phyloP scores from a whole-genome alignment of 2,113 vertebrate genomes.

The Mirounga angustirostris region DNA sequence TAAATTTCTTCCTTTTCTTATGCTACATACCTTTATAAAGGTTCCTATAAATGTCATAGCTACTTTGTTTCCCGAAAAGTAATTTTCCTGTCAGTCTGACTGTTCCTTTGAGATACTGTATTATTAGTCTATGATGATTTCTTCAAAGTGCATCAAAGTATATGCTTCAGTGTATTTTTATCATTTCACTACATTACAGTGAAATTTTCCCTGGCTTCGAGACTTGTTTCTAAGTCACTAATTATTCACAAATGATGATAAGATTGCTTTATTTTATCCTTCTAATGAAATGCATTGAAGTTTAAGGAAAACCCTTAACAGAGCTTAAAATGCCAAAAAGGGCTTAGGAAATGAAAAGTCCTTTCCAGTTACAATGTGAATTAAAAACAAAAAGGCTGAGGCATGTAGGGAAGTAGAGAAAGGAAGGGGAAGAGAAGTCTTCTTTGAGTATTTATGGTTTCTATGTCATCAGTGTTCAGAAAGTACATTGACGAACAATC shows the following conservation, averaged over 20 bases:
- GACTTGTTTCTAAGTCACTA: slow-evolving; percentile 72
- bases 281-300: slow-evolving; percentile 69
- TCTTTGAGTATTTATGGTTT: background rate
- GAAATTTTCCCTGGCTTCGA: slow-evolving; percentile 54
- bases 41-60: slow-evolving; percentile 76
- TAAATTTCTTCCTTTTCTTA: slow-evolving; percentile 58
- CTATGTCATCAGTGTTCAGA: fast-evolving
- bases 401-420: background rate
- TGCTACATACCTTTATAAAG: slow-evolving; percentile 68
- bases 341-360: slow-evolving; percentile 54
- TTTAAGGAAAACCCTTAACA: slow-evolving; percentile 66
- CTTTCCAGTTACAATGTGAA: slow-evolving; percentile 54
- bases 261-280: slow-evolving; percentile 70
- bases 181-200: slow-evolving; percentile 43
- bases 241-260: slow-evolving; percentile 72
- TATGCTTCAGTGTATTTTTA: slow-evolving; percentile 56
- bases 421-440: too few relatives aligned
- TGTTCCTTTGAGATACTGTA: slow-evolving; percentile 64
- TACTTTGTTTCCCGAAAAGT: slow-evolving; percentile 75
- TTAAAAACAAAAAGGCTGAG: background rate
- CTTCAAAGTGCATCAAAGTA: slow-evolving; percentile 73
- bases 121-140: slow-evolving; percentile 74
- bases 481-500: background rate
- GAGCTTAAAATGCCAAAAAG: slow-evolving; percentile 73
- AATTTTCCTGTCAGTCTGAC: slow-evolving; percentile 77